These are phyloP conservation scores for Drosophila helvetica DNA, from an alignment of 2,888 invertebrate genomes.

Conservation along the genomic window DNA sequence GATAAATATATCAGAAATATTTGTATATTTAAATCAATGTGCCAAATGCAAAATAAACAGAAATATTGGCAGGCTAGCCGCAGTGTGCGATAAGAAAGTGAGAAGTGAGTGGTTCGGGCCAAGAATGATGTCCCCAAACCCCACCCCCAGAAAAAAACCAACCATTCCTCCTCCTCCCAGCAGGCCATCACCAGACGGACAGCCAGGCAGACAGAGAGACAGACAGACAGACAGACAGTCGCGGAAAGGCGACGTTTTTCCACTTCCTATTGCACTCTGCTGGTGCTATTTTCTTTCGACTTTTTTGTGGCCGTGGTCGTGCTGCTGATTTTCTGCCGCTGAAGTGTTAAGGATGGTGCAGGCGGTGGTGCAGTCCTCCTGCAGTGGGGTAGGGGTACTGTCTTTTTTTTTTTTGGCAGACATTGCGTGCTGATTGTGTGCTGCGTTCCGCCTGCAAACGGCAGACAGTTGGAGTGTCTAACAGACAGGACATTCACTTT, in stretches of 20 bases:
- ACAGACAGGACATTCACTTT: conserved; percentile 77
- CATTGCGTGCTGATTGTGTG: conserved; percentile 66
- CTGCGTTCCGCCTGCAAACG: conserved; percentile 62
- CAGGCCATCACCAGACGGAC: conserved; percentile 18
- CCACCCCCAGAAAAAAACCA: conserved; percentile 1
- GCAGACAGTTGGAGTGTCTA: conserved; percentile 72
- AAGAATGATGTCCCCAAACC: conserved; percentile 20
- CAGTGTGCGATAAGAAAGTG: conserved; percentile 50
- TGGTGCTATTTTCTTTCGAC: conserved; percentile 24
- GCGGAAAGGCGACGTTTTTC: conserved; percentile 54
- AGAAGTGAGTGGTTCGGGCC: conserved; percentile 13
- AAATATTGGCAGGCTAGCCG: conserved; percentile 66
- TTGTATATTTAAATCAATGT: conserved; percentile 66
- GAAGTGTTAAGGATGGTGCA: conserved; percentile 3
- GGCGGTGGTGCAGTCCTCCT: conserved; percentile 34
- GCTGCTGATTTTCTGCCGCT: conserved; percentile 2
- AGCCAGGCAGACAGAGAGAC: too few species aligned
- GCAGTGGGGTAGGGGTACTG: conserved; percentile 50
- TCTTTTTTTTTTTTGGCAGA: conserved; percentile 55
- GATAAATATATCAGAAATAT: conserved; percentile 70
- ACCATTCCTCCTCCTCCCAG: background rate
- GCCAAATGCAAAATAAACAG: conserved; percentile 63
- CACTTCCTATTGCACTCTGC: conserved; percentile 54
- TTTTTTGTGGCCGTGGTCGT: conserved; percentile 12
- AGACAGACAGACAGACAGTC: conserved; percentile 44